These are phyloP conservation scores for Suncus etruscus DNA, from an alignment of 2,113 vertebrate genomes.

Conservation along the genomic window DNA sequence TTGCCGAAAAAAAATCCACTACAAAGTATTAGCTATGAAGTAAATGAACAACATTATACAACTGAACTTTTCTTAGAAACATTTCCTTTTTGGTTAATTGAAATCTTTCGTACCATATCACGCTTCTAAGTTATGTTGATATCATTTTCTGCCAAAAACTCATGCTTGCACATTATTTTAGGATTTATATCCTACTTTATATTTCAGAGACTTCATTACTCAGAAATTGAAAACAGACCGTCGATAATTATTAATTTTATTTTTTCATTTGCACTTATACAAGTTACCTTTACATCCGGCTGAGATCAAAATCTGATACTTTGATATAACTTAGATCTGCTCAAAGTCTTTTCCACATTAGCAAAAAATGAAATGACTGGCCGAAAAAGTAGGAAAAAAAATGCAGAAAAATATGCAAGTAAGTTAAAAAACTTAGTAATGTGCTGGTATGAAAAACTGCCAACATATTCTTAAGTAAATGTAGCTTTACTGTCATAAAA, in stretches of 20 bases:
- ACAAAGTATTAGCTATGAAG: background rate
- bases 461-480: background rate
- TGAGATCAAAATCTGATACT: background rate
- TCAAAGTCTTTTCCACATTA: constrained; percentile 7
- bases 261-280: constrained; percentile 9
- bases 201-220: constrained; percentile 16
- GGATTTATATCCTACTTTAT: constrained; percentile 28
- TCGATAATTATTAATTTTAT: constrained; percentile 52
- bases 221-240: constrained; percentile 33
- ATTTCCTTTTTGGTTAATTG: constrained; percentile 23
- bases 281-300: constrained; percentile 20
- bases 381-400: background rate
- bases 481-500: constrained; percentile 45
- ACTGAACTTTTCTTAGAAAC: constrained; percentile 14
- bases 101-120: constrained; percentile 29
- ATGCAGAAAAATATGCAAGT: background rate
- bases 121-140: background rate
- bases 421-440: background rate
- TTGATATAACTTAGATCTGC: constrained; percentile 34
- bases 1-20: background rate
- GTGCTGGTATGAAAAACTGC: background rate
- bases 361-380: background rate
- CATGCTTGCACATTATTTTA: constrained; percentile 41
- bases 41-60: background rate
- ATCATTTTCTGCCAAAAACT: constrained; percentile 43